A percentile compares a stretch with the other conserved stretches of the same genome.
These are phyloP conservation scores for Scarus forsteni DNA, from an alignment of 2,797 vertebrate genomes.

Conservation along the genomic window DNA sequence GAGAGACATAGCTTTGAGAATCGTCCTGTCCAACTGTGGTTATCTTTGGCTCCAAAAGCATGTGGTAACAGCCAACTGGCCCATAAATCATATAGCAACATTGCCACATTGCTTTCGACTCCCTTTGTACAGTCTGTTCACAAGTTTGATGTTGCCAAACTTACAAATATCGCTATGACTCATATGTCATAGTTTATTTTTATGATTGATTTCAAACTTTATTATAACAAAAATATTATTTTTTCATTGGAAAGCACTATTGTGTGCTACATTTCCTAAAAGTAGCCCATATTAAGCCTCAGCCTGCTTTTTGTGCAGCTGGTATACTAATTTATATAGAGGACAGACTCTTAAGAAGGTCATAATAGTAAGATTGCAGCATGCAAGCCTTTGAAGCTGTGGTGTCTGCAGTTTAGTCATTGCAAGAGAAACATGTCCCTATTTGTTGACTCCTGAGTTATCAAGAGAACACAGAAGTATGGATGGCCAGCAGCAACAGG, in stretches of 20 bases:
- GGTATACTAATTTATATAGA: constrained; percentile 42
- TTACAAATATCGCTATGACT: constrained; percentile 2
- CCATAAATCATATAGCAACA: neutral
- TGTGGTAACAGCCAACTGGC: neutral
- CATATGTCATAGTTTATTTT: constrained; percentile 12
- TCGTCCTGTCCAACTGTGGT: too few relatives aligned
- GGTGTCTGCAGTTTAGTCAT: constrained; percentile 45
- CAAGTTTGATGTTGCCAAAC: neutral
- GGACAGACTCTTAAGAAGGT: constrained; percentile 71
- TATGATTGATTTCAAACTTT: constrained; percentile 23
- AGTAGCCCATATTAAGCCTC: constrained; percentile 15
- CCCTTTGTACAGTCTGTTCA: neutral
- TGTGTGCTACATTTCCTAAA: constrained; percentile 16
- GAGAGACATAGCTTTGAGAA: neutral
- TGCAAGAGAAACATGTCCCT: constrained; percentile 56
- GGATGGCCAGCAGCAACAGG: constrained; percentile 81
- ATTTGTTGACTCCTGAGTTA: constrained; percentile 77
- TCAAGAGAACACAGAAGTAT: constrained; percentile 78
- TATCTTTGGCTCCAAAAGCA: neutral
- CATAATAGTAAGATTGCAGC: constrained; percentile 58
- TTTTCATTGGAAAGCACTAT: constrained; percentile 11
- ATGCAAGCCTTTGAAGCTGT: constrained; percentile 62
- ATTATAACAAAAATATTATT: neutral
- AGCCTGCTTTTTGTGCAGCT: constrained; percentile 15
- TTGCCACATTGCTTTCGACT: neutral